Conservation (phyloP, 2,888 invertebrate species). For the Drosophila nigricruria region DNA sequence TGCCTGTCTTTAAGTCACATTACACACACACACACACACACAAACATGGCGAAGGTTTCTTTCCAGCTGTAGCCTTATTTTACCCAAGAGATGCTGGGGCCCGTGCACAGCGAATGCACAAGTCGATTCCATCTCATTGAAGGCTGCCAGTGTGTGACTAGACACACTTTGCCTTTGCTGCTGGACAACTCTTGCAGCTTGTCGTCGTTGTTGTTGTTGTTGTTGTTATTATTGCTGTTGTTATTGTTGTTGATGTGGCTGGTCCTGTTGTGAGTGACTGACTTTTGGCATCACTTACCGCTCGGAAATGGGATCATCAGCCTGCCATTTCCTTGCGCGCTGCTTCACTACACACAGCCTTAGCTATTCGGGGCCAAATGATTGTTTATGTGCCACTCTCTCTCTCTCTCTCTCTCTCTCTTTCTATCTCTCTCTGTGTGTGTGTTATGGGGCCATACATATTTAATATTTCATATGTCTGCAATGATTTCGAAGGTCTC, state of each 20-base stretch:
- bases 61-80: conserved; percentile 61
- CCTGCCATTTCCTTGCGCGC: conserved; percentile 81
- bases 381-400: conserved; percentile 69
- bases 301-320: conserved; percentile 84
- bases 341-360: conserved; percentile 73
- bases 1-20: conserved; percentile 48
- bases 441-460: conserved; percentile 62
- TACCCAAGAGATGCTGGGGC: conserved; percentile 48
- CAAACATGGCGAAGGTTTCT: conserved; percentile 25
- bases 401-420: conserved; percentile 10
- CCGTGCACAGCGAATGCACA: conserved; percentile 68
- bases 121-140: conserved; percentile 75
- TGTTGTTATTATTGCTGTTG: conserved; percentile 17
- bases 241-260: conserved; percentile 31
- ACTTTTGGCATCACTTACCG: conserved; percentile 84
- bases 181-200: conserved; percentile 28
- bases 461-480: conserved; percentile 84
- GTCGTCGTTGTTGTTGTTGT: conserved; percentile 17
- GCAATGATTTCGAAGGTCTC: conserved; percentile 81
- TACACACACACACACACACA: conserved; percentile 20
- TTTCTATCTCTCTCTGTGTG: conserved; percentile 3
- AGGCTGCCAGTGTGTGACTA: conserved; percentile 57
- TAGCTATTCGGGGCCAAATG: conserved; percentile 72
- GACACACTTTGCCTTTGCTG: conserved; percentile 44
- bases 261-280: conserved; percentile 60